Evolutionary conservation across 2,113 vertebrate species (phyloP), one percentile per base, ranked within the genome.

Genomic region (Nettapus auritus): DNA sequence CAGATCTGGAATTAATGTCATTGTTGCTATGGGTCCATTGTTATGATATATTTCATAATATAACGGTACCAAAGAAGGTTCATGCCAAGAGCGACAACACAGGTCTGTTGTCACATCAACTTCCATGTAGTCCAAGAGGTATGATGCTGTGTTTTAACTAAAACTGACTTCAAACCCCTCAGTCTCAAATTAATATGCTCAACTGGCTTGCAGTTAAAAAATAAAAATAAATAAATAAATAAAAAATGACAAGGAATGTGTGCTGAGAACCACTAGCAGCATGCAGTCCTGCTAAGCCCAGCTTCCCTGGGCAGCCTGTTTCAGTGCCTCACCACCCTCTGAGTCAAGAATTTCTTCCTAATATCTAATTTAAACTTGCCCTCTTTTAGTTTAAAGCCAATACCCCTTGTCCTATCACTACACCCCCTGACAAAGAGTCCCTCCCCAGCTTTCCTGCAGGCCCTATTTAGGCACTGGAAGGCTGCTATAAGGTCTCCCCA

Each of bases 21-120:
- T 33, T 60, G 40, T 48, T 85, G 77, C 89, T 73, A 64, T 62
- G 68, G 81, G n/a, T 83, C 76, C 31, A 9, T 25, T 40, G 31
- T 26, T 44, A 29, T 22, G 83, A 40, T 75, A 74, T 71, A 71
- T 31, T 89, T 70, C 69, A 57, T 78, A 70, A 74, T 53, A 56
- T 26, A 83, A 60, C 46, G 81, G 73, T 34, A 84, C 62, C 69
- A 75, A 68, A 71, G 64, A 71, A 42, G 28, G 48, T 57, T 78
- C 13, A 42, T 71, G 83, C 80, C 76, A 75, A 46, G 64, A 96
- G 89, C 81, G 79, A 85, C 82, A 84, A 60, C 0, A 0, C 56
- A 78, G 42, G 31, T 62, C 67, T 90, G 84, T 71, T 94, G 86
- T 94, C 84, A 87, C 74, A 69, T 87, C 84, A 89, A 7, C 62